Conservation (phyloP, 64 coral and sea anemone species). For the Dendronephthya gigantea region DNA sequence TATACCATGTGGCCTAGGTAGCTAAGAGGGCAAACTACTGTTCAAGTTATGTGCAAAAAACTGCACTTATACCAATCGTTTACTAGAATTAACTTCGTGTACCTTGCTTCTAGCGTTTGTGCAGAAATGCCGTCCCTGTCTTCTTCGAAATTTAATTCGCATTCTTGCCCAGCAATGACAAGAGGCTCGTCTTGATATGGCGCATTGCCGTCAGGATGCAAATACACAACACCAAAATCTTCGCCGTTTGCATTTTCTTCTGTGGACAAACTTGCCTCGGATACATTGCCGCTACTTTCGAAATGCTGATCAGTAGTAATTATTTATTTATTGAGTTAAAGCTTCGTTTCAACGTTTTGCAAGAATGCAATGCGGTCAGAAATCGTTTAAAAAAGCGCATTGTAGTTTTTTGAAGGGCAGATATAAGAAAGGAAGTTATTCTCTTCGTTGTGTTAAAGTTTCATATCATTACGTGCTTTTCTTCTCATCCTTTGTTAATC, state of each 20-base stretch:
- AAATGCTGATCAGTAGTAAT: not conserved
- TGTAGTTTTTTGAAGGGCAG: too few relatives aligned
- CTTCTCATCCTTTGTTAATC: too few relatives aligned
- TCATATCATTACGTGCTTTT: too few relatives aligned
- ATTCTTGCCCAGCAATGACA: not conserved
- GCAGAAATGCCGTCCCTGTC: not conserved
- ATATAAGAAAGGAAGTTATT: too few relatives aligned
- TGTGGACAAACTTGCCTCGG: not conserved
- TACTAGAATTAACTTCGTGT: not conserved
- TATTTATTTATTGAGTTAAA: too few relatives aligned
- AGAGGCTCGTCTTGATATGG: constrained; percentile 14
- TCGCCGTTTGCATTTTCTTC: not conserved
- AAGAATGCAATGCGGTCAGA: too few relatives aligned
- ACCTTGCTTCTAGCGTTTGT: not conserved
- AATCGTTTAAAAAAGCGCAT: too few relatives aligned
- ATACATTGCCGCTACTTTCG: not conserved
- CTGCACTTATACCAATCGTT: not conserved
- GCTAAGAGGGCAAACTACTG: not conserved
- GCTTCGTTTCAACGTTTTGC: too few relatives aligned
- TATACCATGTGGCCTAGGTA: not conserved
- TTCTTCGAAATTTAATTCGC: not conserved
- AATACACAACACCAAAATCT: not conserved
- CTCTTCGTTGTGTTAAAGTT: too few relatives aligned
- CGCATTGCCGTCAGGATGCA: not conserved
- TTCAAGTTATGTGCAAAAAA: not conserved